These are phyloP conservation scores for Pachypeltis micranthus DNA, from an alignment of 1,140 invertebrate species.

Conservation along the genomic window DNA sequence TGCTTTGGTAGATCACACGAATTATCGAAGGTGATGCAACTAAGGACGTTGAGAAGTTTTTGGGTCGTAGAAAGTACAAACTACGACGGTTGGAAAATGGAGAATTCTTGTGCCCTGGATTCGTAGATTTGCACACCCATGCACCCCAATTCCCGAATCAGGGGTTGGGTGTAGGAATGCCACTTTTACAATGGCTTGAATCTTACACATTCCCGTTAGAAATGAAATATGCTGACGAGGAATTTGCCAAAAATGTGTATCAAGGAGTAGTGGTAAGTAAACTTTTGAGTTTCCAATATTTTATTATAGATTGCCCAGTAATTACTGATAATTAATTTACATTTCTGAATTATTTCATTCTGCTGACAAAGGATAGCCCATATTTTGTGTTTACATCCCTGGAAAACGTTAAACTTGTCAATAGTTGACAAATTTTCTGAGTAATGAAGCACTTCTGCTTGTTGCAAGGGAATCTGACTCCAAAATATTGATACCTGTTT, in stretches of 20 bases:
- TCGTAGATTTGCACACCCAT: conserved; percentile 82
- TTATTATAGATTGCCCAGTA: not conserved
- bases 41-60: not conserved
- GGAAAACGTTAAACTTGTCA: not conserved
- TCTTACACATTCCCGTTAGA: conserved; percentile 81
- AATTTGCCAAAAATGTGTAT: conserved; percentile 62
- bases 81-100: conserved; percentile 5
- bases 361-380: not conserved
- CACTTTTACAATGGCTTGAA: conserved; percentile 70
- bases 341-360: not conserved
- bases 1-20: not conserved
- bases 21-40: not conserved
- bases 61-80: not conserved
- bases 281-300: not conserved
- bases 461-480: not conserved
- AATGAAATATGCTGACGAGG: conserved; percentile 50
- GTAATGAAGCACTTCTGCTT: not conserved
- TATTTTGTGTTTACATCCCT: not conserved
- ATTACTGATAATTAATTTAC: not conserved
- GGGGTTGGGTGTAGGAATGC: conserved; percentile 65
- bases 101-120: conserved; percentile 47
- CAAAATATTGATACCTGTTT: conserved; percentile 1
- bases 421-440: not conserved
- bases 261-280: conserved; percentile 62
- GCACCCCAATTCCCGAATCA: conserved; percentile 75